Base-by-base conservation (phyloP, 2,888 invertebrate species). In the Diaperis boleti region DNA sequence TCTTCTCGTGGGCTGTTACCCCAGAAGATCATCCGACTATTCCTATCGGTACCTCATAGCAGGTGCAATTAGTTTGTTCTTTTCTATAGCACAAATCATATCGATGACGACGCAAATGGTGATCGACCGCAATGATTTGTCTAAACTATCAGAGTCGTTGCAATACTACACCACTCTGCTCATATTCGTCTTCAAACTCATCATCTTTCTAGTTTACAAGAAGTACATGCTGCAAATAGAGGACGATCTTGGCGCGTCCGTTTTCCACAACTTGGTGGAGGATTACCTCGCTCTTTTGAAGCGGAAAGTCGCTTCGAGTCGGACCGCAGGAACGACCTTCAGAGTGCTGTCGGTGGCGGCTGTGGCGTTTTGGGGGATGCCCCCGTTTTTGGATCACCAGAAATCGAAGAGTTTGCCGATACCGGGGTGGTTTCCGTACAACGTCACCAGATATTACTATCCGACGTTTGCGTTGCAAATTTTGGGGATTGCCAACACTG, bases 401-500 rank as follows among this genome's bases (percentile, higher is more conserved):
- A 47, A 47, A 15, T 6, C 33, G n/a, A 37, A 44, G 11, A 41
- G 22, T 6, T 47, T 61, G 18, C 55, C 61, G 1, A 31, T 44
- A 8, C 42, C 33, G 5, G 44, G 52, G 5, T 61, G 61, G 61
- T 35, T 41, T 20, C 55, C 55, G 2, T 61, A 44, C n/a, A 47
- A 55, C 5, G 17, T 17, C 4, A 18, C 42, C 10, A 2, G 20
- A 2, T 18, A 42, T n/a, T 42, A 42, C 20, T 17, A 17, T n/a
- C 17, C 15, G 39, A 39, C 39, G 3, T 15, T 18, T 8, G 18
- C 14, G 14, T 39, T 39, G 14, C 39, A 39, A 18, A 39, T 39
- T 39, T 39, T 14, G 11, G 18, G 39, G 2, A 18, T 39, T 39
- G 15, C 17, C 15, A 39, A 17, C 13, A 39, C 17, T 8, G 39